Base-by-base conservation (phyloP, 1,140 invertebrate species). In the Brachionus sp. region DNA sequence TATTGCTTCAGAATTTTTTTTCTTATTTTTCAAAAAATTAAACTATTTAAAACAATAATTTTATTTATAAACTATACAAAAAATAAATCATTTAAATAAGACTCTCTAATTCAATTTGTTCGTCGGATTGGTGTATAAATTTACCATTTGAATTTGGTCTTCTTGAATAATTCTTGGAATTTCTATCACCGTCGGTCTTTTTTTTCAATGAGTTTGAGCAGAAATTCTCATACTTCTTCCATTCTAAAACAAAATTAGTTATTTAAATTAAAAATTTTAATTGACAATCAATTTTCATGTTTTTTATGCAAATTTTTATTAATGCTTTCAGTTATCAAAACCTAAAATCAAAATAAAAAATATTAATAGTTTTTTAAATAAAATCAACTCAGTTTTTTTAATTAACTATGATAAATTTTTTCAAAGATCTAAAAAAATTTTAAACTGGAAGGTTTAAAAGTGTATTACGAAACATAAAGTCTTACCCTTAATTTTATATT, bases 101-200 rank as follows among this genome's bases (percentile, higher is more conserved):
- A 73, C 37, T 73, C 19, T 73, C 68, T 73, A 73, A 42, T 23
- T 73, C 37, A 39, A 73, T 37, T 73, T 73, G 68, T 39, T 73
- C 68, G 10, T 73, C 33, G 13, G 68, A 42, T 73, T 73, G 68
- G 39, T 73, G 13, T 23, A 73, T 39, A 39, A 73, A 42, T 35
- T 19, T 73, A 66, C 29, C 68, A 23, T 73, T 42, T 39, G 68
- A 16, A 23, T 73, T 37, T 73, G 42, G 68, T 73, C 68, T 73
- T 23, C 29, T 23, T 44, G 29, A 66, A 66, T 29, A 66, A 33
- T 33, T 66, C 12, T 66, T 66, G 33, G 25, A 33, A 13, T 33
- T 66, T 37, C 13, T 12, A 66, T 66, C 64, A 33, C 33, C 68
- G 35, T 73, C 35, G 13, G 10, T 39, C 37, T 73, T 37, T 23